Conservation (phyloP, 2,113 vertebrate genomes). For the Colaptes auratus region DNA sequence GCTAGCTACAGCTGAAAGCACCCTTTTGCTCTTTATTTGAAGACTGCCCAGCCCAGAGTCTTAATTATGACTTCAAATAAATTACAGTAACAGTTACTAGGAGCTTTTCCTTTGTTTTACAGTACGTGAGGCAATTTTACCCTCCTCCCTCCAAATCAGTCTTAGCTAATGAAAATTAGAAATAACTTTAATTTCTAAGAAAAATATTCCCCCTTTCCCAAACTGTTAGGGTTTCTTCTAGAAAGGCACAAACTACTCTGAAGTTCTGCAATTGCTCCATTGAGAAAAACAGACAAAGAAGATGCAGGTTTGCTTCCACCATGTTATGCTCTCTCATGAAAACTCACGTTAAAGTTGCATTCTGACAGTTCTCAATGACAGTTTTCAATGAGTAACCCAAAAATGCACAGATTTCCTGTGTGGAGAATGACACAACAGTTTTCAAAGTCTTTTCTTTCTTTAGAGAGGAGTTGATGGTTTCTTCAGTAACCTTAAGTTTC, state of each 20-base stretch:
- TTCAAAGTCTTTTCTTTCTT: background rate
- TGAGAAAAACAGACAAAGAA: background rate
- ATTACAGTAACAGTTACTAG: background rate
- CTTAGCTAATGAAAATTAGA: background rate
- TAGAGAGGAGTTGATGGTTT: background rate
- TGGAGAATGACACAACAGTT: background rate
- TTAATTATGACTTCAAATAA: background rate
- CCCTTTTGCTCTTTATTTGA: background rate
- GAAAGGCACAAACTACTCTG: background rate
- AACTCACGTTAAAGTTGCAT: background rate
- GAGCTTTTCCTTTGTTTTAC: background rate
- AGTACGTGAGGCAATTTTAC: background rate
- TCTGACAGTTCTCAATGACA: background rate
- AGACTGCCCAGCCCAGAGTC: background rate
- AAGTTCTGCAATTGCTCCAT: background rate
- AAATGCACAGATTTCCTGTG: background rate
- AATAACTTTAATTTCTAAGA: background rate
- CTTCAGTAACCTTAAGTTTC: background rate
- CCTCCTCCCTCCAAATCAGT: accelerated
- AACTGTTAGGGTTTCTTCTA: background rate
- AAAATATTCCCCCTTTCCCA: background rate
- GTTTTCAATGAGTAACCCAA: background rate
- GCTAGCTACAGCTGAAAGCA: background rate
- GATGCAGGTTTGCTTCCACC: background rate
- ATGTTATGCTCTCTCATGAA: background rate